Evolutionary conservation across 2,113 vertebrate species (phyloP), one percentile per base, ranked within the genome.

Genomic region (Phoenicopterus ruber): DNA sequence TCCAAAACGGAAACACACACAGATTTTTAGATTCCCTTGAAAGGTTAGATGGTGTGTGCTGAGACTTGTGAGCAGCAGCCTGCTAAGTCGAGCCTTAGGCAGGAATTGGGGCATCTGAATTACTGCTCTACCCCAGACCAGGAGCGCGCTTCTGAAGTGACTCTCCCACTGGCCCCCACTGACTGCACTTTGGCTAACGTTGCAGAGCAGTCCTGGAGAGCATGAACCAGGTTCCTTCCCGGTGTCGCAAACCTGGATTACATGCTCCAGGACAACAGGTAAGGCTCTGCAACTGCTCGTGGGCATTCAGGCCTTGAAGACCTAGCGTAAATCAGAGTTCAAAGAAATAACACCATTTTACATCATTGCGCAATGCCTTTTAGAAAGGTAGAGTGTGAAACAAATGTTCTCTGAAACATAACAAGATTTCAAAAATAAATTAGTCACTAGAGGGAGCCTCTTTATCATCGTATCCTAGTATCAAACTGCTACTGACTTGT

Each of bases 391-490:
- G 26, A 65, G 8, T 2, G 7, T 11, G 66, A 76, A 25, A 24
- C 12, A n/a, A 12, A 54, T 11, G 17, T 24, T n/a, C 13, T 42
- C 28, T 24, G 46, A 66, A 78, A 72, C 5, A 4, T 7, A 58
- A 7, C 11, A 44, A 40, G 32, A 34, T 20, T 77, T 70, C 24
- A 67, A 36, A 19, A 93, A 59, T 28, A 40, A 72, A 22, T 13
- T 8, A 40, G 63, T 76, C 94, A 1, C 93, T 95, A 97, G 97
- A 97, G 94, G 95, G 94, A 95, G 91, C 69, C 59, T 44, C 11
- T 69, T 70, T 49, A 77, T 62, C 72, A 18, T 32, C 13, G 7
- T 28, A 82, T 22, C 29, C 29, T 22, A 4, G 3, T 54, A n/a
- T 4, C 14, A 79, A 76, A 74, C 34, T 1, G 0, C 22, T 54